A percentile compares a stretch with the other conserved stretches of the same genome.
These are phyloP conservation scores for Caerostris extrusa DNA, from an alignment of 1,140 invertebrate genomes.

Conservation along the genomic window DNA sequence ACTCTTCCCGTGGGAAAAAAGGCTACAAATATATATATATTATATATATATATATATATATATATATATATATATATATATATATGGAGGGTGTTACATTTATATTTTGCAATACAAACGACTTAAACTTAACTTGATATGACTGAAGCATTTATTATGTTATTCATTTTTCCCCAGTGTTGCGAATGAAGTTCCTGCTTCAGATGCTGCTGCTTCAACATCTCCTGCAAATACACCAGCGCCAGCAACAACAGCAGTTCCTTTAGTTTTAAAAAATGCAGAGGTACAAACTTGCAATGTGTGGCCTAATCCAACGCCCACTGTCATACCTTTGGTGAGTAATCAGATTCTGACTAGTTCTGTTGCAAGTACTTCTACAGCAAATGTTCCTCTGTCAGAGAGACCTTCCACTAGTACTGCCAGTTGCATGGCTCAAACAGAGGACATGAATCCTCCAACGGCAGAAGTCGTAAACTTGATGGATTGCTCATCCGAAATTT, in stretches of 20 bases:
- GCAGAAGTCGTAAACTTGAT: slow-evolving; percentile 39
- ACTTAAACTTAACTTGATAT: neutral
- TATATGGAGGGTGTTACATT: neutral
- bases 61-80: too few species aligned
- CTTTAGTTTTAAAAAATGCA: slow-evolving; percentile 41
- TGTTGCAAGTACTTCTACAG: neutral
- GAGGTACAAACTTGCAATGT: slow-evolving; percentile 62
- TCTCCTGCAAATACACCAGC: neutral
- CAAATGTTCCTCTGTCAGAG: neutral
- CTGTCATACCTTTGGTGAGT: neutral
- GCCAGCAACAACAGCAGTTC: neutral
- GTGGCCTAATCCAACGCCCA: slow-evolving; percentile 26
- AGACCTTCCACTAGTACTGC: slow-evolving; percentile 15
- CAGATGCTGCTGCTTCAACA: neutral
- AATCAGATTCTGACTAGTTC: neutral
- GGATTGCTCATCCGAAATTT: slow-evolving; percentile 49
- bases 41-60: too few species aligned
- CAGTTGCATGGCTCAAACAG: slow-evolving; percentile 34
- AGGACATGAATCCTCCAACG: neutral
- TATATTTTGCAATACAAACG: neutral
- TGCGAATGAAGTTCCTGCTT: neutral
- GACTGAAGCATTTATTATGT: neutral
- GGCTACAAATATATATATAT: too few species aligned
- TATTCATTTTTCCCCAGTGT: slow-evolving; percentile 16
- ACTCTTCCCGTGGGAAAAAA: too few species aligned